Conservation (phyloP, 2,888 invertebrate genomes). For the Diabrotica balteata region DNA sequence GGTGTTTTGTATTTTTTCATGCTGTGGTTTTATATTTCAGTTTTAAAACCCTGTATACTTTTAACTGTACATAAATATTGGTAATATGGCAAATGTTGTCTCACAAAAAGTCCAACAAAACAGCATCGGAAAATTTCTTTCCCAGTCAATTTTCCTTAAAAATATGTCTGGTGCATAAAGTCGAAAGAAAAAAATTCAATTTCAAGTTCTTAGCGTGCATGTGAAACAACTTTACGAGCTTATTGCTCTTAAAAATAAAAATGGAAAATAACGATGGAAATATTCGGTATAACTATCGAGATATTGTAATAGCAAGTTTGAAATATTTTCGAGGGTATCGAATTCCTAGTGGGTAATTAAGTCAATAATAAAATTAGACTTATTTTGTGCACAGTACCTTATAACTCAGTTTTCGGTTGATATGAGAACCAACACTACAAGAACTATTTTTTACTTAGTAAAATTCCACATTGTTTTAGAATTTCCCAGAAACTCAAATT, state of each 20-base stretch:
- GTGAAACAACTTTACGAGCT: slow-evolving; percentile 31
- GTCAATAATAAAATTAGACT: background rate
- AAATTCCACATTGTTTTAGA: too few relatives aligned
- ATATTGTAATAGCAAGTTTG: slow-evolving; percentile 34
- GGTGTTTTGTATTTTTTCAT: too few relatives aligned
- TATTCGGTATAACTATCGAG: slow-evolving; percentile 32
- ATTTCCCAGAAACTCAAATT: too few relatives aligned
- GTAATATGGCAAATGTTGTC: too few relatives aligned
- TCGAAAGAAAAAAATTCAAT: slow-evolving; percentile 36
- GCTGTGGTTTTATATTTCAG: too few relatives aligned
- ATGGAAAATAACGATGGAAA: slow-evolving; percentile 28
- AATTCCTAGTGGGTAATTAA: slow-evolving; percentile 5
- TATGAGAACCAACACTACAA: too few relatives aligned
- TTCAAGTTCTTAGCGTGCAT: slow-evolving; percentile 37
- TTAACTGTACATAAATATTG: too few relatives aligned
- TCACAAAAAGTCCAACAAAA: too few relatives aligned
- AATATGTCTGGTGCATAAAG: slow-evolving; percentile 28
- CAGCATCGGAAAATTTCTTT: slow-evolving; percentile 10
- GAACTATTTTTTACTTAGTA: too few relatives aligned
- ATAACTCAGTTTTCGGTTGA: too few relatives aligned
- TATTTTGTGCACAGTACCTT: too few relatives aligned
- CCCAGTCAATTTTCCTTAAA: slow-evolving; percentile 29
- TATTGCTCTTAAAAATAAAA: slow-evolving; percentile 30
- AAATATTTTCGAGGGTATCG: slow-evolving; percentile 28
- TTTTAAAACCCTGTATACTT: too few relatives aligned